These are phyloP conservation scores for Diaphora mendica DNA, from an alignment of 2,888 invertebrate species.

Conservation along the genomic window DNA sequence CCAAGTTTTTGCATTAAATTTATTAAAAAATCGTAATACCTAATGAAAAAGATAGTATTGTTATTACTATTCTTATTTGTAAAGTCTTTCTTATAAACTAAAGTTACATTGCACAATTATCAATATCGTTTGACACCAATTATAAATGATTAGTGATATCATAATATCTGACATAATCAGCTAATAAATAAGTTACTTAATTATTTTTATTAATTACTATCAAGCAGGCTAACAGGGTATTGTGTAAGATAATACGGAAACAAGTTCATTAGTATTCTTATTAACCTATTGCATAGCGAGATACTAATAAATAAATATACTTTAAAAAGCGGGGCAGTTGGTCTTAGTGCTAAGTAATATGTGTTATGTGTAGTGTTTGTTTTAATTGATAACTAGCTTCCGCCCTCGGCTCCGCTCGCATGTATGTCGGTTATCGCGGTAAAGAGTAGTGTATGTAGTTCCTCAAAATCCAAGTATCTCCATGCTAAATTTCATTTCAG, in stretches of 20 bases:
- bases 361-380: too few relatives aligned
- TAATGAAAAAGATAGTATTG: background rate
- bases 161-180: slow-evolving; percentile 7
- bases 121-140: background rate
- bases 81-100: too few relatives aligned
- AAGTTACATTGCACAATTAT: background rate
- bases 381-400: too few relatives aligned
- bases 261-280: background rate
- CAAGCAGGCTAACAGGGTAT: slow-evolving; percentile 4
- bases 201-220: background rate
- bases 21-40: background rate
- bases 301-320: slow-evolving; percentile 1
- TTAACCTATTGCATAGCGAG: background rate
- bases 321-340: background rate
- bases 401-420: too few relatives aligned
- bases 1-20: too few relatives aligned
- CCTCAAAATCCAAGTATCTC: too few relatives aligned
- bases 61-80: too few relatives aligned
- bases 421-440: too few relatives aligned
- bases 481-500: too few relatives aligned
- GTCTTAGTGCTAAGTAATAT: background rate
- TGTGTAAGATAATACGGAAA: slow-evolving; percentile 5
- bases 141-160: background rate
- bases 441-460: too few relatives aligned
- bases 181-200: background rate